phyloP scores from a whole-genome alignment of 2,888 invertebrate genomes.

The Catocala sponsa region DNA sequence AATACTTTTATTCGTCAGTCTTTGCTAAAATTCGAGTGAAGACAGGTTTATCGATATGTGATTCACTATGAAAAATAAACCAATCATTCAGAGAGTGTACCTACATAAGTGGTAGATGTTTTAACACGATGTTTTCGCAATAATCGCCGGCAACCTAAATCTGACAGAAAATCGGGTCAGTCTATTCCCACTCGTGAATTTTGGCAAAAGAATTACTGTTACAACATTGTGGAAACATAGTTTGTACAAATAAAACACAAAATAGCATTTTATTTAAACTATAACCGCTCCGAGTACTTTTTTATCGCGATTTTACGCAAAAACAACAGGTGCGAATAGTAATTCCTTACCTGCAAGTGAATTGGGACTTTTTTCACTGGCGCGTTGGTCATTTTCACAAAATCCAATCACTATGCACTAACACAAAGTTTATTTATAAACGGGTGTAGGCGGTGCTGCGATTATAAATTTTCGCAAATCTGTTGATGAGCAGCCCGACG shows the following conservation, averaged over 20 bases:
- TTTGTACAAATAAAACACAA: conserved; percentile 4
- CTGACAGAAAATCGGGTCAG: conserved; percentile 63
- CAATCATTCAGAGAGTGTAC: too few species aligned
- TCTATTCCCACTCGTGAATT: conserved; percentile 41
- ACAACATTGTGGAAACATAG: conserved; percentile 10
- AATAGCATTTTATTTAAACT: conserved; percentile 8
- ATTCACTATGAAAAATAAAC: too few species aligned
- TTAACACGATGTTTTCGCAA: conserved; percentile 24
- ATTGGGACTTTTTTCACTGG: conserved; percentile 98
- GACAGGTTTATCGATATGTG: too few species aligned
- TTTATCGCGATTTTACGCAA: conserved; percentile 40
- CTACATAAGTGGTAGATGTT: not conserved
- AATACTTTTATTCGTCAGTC: not conserved
- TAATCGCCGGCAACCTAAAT: conserved; percentile 38
- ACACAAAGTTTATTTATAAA: conserved; percentile 77
- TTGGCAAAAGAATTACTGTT: conserved; percentile 32
- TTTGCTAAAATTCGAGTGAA: not conserved
- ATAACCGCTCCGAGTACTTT: conserved; percentile 16
- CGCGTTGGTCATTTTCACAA: conserved; percentile 89
- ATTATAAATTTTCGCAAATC: conserved; percentile 62
- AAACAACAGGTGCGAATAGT: conserved; percentile 72
- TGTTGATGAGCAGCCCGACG: conserved; percentile 36
- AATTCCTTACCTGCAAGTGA: conserved; percentile 93
- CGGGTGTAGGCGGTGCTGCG: conserved; percentile 72
- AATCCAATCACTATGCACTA: conserved; percentile 74